phyloP scores from a whole-genome alignment of 1,140 invertebrate genomes.

The Wiebesia pumilae region DNA sequence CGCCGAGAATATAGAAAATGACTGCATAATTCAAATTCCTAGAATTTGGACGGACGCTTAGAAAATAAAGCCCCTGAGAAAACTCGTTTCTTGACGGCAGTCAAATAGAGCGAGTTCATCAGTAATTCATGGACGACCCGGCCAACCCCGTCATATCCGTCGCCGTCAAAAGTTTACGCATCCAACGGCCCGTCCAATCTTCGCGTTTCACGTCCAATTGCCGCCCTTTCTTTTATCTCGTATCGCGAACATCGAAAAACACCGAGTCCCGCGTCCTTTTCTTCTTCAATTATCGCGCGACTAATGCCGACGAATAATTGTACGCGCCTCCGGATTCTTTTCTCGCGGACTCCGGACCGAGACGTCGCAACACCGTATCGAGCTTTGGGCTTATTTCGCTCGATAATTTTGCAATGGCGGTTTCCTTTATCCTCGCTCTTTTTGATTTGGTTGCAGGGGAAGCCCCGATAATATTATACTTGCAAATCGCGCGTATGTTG shows the following conservation, averaged over 20 bases:
- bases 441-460: not conserved
- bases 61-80: conserved; percentile 50
- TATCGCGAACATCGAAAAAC: conserved; percentile 27
- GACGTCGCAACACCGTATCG: not conserved
- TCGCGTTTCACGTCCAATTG: conserved; percentile 13
- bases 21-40: conserved; percentile 1
- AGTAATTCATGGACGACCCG: conserved; percentile 42
- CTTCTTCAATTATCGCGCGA: not conserved
- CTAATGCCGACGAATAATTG: not conserved
- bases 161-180: conserved; percentile 40
- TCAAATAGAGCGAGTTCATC: conserved; percentile 46
- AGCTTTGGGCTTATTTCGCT: not conserved
- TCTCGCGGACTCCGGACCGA: not conserved
- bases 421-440: not conserved
- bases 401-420: too few species aligned
- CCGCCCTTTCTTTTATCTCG: not conserved
- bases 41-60: not conserved
- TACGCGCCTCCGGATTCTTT: too few species aligned
- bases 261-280: not conserved
- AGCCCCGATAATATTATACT: conserved; percentile 20
- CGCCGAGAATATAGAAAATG: not conserved
- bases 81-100: conserved; percentile 31
- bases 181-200: conserved; percentile 30
- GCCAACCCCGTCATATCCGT: not conserved
- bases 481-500: not conserved